Base-by-base conservation (phyloP, 2,888 invertebrate genomes). In the Chaetoderma sp. region DNA sequence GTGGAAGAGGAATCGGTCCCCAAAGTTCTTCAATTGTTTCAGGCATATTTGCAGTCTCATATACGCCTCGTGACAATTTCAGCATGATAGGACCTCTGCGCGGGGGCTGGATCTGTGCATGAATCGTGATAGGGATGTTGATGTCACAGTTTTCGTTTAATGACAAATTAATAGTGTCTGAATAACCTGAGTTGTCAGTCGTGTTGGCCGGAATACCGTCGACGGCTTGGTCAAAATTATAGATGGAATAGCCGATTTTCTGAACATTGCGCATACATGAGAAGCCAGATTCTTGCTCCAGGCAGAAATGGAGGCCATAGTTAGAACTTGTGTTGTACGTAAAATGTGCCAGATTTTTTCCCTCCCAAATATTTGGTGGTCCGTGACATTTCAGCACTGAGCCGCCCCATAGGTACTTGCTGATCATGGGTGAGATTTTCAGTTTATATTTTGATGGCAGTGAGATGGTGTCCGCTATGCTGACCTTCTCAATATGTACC, bases 241-340 rank as follows among this genome's bases (percentile, higher is more conserved):
- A 72, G 58, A 82, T 72, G 58, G 82, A 79, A 25, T 78, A 75
- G 59, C 81, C 83, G 66, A 82, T 80, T 25, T 76, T 65, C 63
- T 82, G 81, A 28, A 76, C 76, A 65, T 78, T 80, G 23, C 74
- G 68, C 10, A 52, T 30, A 27, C 87, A 87, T n/a, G 86, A 83
- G 67, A 87, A 83, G 21, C 83, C 85, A 27, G 76, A 73, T 68
- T 77, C 79, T 59, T 82, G 81, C 13, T 76, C 62, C 55, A 83
- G 74, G 33, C 73, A 78, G 65, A 82, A 78, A 61, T 79, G 81
- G 4, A 83, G 73, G 64, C 70, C 81, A 60, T 78, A 83, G 67
- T 80, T 83, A 68, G 73, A 79, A 74, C 81, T 85, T 66, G 83
- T 88, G 80, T 77, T 86, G 77, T 81, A 88, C 13, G 65, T 71